Base-by-base conservation (phyloP, 2,797 vertebrate genomes). In the Orientallactaga sibirica region DNA sequence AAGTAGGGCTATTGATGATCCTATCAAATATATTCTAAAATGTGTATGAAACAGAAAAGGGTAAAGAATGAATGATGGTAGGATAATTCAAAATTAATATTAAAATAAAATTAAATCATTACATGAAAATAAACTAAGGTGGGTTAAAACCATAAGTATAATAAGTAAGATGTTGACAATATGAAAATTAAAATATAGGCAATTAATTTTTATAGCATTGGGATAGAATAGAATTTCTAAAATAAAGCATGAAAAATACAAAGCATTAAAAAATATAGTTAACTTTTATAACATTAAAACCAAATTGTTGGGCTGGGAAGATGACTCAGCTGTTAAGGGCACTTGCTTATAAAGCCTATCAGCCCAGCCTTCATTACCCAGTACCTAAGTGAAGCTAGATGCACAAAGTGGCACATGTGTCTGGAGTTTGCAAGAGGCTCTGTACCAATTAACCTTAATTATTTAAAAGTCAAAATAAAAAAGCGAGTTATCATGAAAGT, bases 401-500 rank as follows among this genome's bases (percentile, higher is more conserved):
- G 48, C 48, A 48, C 48, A 8, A 48, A 48, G 48, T 48, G 48
- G 48, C 48, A 48, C 48, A 48, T 48, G 48, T 48, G 48, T 48
- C 48, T 48, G 48, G 48, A 48, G 48, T 48, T 48, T 48, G 48
- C 48, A 52, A 86, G 15, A 22, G 48, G 5, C 70, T 52, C 79
- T 64, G 70, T 61, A 75, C 16, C 82, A 85, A 88, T 70, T 83
- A 93, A 41, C 27, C 29, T 82, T 90, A 68, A 76, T 82, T 12
- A 52, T 74, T 79, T 75, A 67, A 92, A 68, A 91, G 52, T 88
- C 12, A 81, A 95, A 90, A 81, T 48, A 15, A 48, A 88, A 89
- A 71, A 94, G 70, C 5, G n/a, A 64, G 86, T 87, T 43, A 91
- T 81, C 90, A 74, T 80, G 77, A 91, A 94, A 87, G 62, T 1